A percentile compares a stretch with the other conserved stretches of the same genome.
Evolutionary conservation across 2,888 invertebrate genomes (phyloP).

Genomic region (Vandiemenella viatica): DNA sequence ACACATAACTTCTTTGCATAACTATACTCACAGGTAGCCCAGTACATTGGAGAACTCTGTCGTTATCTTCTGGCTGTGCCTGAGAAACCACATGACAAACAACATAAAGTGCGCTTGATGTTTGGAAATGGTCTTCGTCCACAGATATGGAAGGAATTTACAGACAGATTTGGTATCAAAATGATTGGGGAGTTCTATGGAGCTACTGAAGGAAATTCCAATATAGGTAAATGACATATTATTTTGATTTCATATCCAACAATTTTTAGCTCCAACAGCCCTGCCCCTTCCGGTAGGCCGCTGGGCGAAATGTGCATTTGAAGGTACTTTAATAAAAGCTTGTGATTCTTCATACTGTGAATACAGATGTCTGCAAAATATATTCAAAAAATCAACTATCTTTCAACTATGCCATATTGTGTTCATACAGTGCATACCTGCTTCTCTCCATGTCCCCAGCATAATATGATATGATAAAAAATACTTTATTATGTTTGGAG

Average conservation of each 20-base stretch:
- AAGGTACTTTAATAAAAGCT: no score
- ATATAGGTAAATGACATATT: slow-evolving; percentile 29
- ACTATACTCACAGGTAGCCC: slow-evolving; percentile 25
- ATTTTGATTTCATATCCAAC: neutral
- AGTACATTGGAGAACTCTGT: slow-evolving; percentile 33
- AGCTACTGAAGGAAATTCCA: slow-evolving; percentile 53
- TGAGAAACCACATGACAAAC: slow-evolving; percentile 23
- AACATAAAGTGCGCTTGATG: slow-evolving; percentile 31
- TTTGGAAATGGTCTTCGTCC: slow-evolving; percentile 44
- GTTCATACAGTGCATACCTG: no score
- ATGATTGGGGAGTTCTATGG: slow-evolving; percentile 50
- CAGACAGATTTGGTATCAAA: slow-evolving; percentile 39
- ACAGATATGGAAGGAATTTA: slow-evolving; percentile 41
- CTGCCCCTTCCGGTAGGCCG: no score
- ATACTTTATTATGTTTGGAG: no score
- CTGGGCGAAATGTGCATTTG: no score
- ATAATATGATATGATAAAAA: no score
- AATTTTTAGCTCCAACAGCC: neutral
- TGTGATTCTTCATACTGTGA: no score
- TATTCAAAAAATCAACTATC: no score
- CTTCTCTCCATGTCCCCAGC: no score
- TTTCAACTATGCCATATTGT: no score
- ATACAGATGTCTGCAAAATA: no score
- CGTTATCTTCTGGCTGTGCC: slow-evolving; percentile 28
- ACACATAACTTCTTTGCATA: no score